These are phyloP conservation scores for Acrocephalus scirpaceus DNA, from an alignment of 2,797 vertebrate genomes.

Conservation along the genomic window DNA sequence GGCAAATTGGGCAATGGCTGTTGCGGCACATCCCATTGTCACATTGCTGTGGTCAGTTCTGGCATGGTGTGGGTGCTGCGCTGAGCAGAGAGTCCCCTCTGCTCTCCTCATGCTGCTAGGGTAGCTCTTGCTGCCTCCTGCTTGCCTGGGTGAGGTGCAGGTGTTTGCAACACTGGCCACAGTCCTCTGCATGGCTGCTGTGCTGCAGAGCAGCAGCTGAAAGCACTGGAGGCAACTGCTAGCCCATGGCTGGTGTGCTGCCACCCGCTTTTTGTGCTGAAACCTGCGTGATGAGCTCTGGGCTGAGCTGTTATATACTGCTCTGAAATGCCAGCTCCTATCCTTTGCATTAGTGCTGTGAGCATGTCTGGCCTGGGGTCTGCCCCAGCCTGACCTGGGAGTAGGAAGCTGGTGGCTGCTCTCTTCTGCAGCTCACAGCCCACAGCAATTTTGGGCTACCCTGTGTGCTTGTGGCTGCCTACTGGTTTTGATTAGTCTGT, in stretches of 20 bases:
- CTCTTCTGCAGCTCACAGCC: background rate
- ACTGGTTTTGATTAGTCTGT: constrained; percentile 34
- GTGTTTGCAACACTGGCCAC: background rate
- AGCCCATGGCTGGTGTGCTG: accelerated
- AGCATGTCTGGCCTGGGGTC: background rate
- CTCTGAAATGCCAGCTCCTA: accelerated
- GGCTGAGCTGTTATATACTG: background rate
- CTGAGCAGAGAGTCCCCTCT: background rate
- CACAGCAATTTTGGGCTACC: accelerated
- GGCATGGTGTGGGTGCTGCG: background rate
- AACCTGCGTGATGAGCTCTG: background rate
- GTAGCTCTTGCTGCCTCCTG: background rate
- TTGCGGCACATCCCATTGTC: accelerated
- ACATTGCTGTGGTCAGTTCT: accelerated
- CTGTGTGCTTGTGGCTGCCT: background rate
- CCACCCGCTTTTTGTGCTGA: background rate
- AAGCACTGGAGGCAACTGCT: background rate
- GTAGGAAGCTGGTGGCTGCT: background rate
- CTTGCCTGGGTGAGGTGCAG: background rate
- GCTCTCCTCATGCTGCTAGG: background rate
- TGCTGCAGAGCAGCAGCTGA: background rate
- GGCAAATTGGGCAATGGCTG: background rate
- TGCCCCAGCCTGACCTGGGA: background rate
- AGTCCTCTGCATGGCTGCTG: background rate
- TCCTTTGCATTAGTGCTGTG: background rate